Base-by-base conservation (phyloP, 1,140 invertebrate genomes). In the Drosophila asahinai region DNA sequence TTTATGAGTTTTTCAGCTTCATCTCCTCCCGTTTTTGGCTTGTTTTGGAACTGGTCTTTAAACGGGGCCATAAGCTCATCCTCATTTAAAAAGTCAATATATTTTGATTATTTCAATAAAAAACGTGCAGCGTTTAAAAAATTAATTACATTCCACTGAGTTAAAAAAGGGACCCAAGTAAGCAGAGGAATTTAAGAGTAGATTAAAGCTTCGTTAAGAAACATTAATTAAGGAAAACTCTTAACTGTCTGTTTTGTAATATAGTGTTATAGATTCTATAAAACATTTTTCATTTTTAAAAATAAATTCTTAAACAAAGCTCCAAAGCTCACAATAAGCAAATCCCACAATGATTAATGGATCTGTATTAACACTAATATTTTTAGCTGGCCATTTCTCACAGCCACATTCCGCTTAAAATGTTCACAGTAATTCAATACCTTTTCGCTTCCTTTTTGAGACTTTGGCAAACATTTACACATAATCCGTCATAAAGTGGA, bases 401-500 rank as follows among this genome's bases (percentile, higher is more conserved):
- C 17, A 64, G 49, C 38, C 38, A 63, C 67, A 66, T 48, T 55
- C 40, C 63, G 47, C 63, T 64, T 62, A 65, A 84, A 81, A 74
- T 36, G 33, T 63, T 55, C 47, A 63, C 63, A 80, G 71, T 70
- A 73, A 74, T 67, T 83, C 49, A 67, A 82, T 71, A 79, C 67
- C 61, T 73, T 82, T 71, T 66, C 43, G 60, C 49, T 66, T 49
- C 65, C 42, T 58, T 55, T 64, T 45, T 36, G 52, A 58, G 68
- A 36, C 25, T 83, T 71, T 60, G 60, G 57, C 78, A 68, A 86
- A 73, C 76, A 83, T 86, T 86, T 87, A 49, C 80, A 86, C 67
- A 80, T 87, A 83, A 83, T 87, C 83, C 80, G 77, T 87, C 83
- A 87, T 74, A 87, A 89, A 87, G 83, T 87, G 83, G 83, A 83